phyloP scores from a whole-genome alignment of 2,888 invertebrate species.

The Terebella lapidaria region DNA sequence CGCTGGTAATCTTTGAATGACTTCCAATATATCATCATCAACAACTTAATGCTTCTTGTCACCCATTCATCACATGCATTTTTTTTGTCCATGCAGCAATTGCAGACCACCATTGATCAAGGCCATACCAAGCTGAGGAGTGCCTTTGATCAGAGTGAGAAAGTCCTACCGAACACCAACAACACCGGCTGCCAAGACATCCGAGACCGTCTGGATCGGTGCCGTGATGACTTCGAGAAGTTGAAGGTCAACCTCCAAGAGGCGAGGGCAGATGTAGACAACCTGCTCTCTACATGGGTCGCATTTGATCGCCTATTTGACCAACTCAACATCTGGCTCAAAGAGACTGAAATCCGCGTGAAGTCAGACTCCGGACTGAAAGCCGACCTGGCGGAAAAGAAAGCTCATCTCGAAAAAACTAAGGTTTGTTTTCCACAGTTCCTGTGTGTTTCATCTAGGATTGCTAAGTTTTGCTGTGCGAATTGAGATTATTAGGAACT shows the following conservation, averaged over 20 bases:
- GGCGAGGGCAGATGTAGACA: slow-evolving; percentile 67
- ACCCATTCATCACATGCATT: too few relatives aligned
- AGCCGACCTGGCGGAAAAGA: slow-evolving; percentile 85
- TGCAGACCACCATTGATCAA: slow-evolving; percentile 86
- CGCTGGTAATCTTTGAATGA: too few relatives aligned
- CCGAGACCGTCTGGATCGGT: slow-evolving; percentile 81
- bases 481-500: too few relatives aligned
- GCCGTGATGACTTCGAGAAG: slow-evolving; percentile 86
- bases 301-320: slow-evolving; percentile 74
- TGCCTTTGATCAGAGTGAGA: slow-evolving; percentile 83
- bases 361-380: slow-evolving; percentile 78
- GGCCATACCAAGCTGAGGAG: slow-evolving; percentile 73
- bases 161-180: slow-evolving; percentile 88
- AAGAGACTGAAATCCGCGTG: slow-evolving; percentile 70
- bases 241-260: slow-evolving; percentile 58
- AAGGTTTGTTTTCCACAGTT: slow-evolving; percentile 51
- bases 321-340: slow-evolving; percentile 76
- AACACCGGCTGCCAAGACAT: slow-evolving; percentile 81
- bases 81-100: slow-evolving; percentile 74
- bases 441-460: slow-evolving; percentile 72
- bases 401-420: slow-evolving; percentile 81
- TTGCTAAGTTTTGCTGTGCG: too few relatives aligned
- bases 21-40: too few relatives aligned
- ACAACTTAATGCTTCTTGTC: too few relatives aligned
- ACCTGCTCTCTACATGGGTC: slow-evolving; percentile 73